Conservation (phyloP, 2,888 invertebrate species). For the Stenodera caucasica region DNA sequence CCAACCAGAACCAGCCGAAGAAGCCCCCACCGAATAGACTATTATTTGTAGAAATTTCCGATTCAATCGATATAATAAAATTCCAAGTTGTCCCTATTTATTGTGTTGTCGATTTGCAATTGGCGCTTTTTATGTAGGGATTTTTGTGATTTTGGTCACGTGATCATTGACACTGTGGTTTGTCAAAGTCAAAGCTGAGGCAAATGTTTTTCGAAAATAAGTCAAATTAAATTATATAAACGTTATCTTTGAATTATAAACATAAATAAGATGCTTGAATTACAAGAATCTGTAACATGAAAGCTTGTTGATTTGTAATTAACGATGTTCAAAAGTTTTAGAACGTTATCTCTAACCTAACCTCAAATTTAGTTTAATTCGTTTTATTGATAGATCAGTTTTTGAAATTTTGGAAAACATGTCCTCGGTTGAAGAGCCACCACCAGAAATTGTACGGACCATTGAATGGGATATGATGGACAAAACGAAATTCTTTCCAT, state of each 20-base stretch:
- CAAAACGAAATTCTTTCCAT: slow-evolving; percentile 88
- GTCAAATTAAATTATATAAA: slow-evolving; percentile 9
- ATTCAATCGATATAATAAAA: too few species aligned
- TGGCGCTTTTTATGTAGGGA: slow-evolving; percentile 15
- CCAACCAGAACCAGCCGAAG: too few species aligned
- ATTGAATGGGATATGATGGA: slow-evolving; percentile 99
- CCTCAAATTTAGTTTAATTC: background rate
- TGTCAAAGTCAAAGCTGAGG: slow-evolving; percentile 21
- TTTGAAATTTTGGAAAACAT: background rate
- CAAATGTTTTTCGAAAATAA: background rate
- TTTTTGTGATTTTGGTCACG: slow-evolving; percentile 1
- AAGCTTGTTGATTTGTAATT: background rate
- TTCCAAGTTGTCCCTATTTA: too few species aligned
- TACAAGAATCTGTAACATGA: slow-evolving; percentile 2
- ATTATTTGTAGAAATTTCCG: too few species aligned
- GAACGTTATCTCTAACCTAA: background rate
- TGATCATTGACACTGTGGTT: slow-evolving; percentile 18
- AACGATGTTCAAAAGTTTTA: background rate
- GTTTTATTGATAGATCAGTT: background rate
- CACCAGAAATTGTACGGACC: slow-evolving; percentile 67
- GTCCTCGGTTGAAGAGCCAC: slow-evolving; percentile 18
- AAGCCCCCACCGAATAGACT: too few species aligned
- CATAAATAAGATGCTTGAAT: slow-evolving; percentile 1
- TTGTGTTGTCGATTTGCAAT: slow-evolving; percentile 1
- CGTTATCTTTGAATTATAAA: slow-evolving; percentile 14